These are phyloP conservation scores for Anas capensis DNA, from an alignment of 2,797 vertebrate genomes.

Conservation along the genomic window DNA sequence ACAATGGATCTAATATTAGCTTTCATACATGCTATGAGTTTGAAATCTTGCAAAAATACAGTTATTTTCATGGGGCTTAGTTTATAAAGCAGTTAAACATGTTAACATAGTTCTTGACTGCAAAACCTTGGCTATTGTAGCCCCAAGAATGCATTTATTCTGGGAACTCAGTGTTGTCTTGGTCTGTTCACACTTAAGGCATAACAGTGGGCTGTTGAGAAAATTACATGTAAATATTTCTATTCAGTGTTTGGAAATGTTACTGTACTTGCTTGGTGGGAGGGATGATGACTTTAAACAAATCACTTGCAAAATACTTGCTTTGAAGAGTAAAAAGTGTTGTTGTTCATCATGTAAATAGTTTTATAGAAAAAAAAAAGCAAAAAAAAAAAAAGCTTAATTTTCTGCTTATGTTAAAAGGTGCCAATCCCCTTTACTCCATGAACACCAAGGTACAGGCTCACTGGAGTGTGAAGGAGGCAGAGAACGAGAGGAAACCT, in stretches of 20 bases:
- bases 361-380: neutral
- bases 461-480: conserved; percentile 85
- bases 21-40: neutral
- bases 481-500: conserved; percentile 87
- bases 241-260: neutral
- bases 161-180: neutral
- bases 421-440: conserved; percentile 91
- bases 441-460: conserved; percentile 85
- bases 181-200: neutral
- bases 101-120: neutral
- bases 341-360: neutral
- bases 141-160: neutral
- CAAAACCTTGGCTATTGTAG: neutral
- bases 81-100: neutral
- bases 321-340: neutral
- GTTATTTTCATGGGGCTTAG: neutral
- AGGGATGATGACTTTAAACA: neutral
- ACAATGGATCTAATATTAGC: neutral
- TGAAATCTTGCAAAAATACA: neutral
- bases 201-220: neutral
- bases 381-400: neutral
- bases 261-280: neutral
- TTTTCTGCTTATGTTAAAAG: conserved; percentile 76
- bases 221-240: neutral
- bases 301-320: neutral